A percentile compares a stretch with the other conserved stretches of the same genome.
phyloP scores from a whole-genome alignment of 2,888 invertebrate genomes.

The Thecophora atra region DNA sequence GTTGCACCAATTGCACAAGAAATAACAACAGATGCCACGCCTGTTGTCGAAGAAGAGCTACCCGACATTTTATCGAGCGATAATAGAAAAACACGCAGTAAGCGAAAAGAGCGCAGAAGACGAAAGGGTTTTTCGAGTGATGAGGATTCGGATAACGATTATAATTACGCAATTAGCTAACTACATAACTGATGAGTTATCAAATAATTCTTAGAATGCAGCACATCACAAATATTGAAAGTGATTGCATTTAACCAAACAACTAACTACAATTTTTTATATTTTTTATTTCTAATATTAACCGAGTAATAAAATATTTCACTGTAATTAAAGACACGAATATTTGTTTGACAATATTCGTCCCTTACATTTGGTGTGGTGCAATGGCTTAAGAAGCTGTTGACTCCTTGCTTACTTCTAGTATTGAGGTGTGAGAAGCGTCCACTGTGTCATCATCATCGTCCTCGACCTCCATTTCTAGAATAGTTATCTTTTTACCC shows the following conservation, averaged over 20 bases:
- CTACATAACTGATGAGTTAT: neutral
- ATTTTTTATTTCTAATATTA: slow-evolving; percentile 12
- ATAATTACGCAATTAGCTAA: slow-evolving; percentile 58
- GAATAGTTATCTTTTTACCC: slow-evolving; percentile 81
- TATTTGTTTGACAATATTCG: too few relatives aligned
- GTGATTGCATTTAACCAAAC: neutral
- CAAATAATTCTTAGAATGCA: neutral
- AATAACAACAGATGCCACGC: neutral
- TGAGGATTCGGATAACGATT: slow-evolving; percentile 67
- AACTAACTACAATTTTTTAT: neutral
- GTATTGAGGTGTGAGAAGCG: slow-evolving; percentile 63
- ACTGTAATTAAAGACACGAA: too few relatives aligned
- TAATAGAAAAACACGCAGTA: slow-evolving; percentile 61
- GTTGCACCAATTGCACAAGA: slow-evolving; percentile 41
- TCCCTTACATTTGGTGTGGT: neutral
- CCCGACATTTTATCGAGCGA: slow-evolving; percentile 30
- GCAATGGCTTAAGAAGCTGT: slow-evolving; percentile 41
- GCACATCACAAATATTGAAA: neutral
- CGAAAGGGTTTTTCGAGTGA: slow-evolving; percentile 61
- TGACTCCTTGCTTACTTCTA: slow-evolving; percentile 64
- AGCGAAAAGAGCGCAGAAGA: slow-evolving; percentile 62
- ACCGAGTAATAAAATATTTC: too few relatives aligned
- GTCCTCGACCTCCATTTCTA: slow-evolving; percentile 93
- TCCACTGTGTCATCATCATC: slow-evolving; percentile 82
- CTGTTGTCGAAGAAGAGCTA: neutral